A percentile compares a stretch with the other conserved stretches of the same genome.
These are phyloP conservation scores for Boulengeromyrus knoepffleri DNA, from an alignment of 2,113 vertebrate species.

Conservation along the genomic window DNA sequence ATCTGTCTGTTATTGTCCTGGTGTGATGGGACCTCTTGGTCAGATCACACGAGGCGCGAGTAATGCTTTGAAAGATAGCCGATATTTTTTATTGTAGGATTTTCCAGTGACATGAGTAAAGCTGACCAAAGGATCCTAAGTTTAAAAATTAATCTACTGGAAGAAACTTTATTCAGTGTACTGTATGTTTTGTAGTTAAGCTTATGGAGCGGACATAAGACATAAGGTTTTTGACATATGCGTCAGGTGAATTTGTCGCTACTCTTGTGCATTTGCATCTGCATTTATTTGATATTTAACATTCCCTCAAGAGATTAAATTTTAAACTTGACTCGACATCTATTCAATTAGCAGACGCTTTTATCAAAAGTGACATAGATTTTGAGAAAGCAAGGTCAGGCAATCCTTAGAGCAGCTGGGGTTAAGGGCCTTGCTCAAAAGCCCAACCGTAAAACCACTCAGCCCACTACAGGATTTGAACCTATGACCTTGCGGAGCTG, in stretches of 20 bases:
- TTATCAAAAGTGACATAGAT: neutral
- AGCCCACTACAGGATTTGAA: neutral
- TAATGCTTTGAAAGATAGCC: neutral
- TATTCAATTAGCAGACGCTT: neutral
- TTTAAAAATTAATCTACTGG: neutral
- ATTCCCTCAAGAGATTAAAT: neutral
- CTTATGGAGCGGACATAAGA: neutral
- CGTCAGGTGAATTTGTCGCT: neutral
- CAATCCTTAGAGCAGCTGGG: neutral
- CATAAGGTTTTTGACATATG: neutral
- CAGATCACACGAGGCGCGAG: neutral
- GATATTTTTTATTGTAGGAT: neutral
- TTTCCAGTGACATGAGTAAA: neutral
- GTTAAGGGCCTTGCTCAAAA: neutral
- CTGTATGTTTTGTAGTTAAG: neutral
- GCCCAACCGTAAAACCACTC: neutral
- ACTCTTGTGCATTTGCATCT: neutral
- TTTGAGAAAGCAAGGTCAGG: neutral
- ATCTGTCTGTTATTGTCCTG: neutral
- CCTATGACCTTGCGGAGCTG: neutral
- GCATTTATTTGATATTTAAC: neutral
- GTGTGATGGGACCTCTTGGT: neutral
- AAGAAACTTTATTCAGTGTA: neutral
- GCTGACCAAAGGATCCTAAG: neutral
- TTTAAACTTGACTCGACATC: neutral